Conservation (phyloP, 2,797 vertebrate species). For the Poliocrania exsul region DNA sequence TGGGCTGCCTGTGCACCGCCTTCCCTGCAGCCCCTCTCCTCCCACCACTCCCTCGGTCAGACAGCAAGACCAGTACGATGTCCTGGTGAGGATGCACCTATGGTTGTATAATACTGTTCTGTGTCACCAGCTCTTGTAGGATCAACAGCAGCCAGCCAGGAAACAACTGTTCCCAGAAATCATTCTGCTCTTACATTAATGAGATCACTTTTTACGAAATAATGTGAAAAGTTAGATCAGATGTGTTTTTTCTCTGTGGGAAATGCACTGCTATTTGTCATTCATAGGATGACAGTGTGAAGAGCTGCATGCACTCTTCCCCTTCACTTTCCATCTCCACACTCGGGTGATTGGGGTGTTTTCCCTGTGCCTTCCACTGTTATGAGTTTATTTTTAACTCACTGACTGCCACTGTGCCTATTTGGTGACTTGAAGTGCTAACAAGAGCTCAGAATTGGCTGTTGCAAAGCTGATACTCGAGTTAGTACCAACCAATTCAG, state of each 20-base stretch:
- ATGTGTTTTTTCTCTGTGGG: background rate
- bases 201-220: conserved; percentile 5
- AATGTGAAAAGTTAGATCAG: conserved; percentile 22
- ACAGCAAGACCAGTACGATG: fast-evolving
- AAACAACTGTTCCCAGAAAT: background rate
- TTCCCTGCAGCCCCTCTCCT: background rate
- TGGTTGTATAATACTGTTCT: background rate
- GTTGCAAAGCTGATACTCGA: background rate
- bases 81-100: fast-evolving
- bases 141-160: background rate
- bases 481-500: background rate
- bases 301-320: background rate
- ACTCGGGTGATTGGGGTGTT: background rate
- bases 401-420: background rate
- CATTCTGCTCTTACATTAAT: background rate
- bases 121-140: background rate
- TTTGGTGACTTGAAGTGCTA: background rate
- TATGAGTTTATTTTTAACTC: conserved; percentile 11
- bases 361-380: background rate
- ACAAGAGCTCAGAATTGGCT: background rate
- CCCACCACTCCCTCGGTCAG: background rate
- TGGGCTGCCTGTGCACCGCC: background rate
- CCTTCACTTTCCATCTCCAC: background rate
- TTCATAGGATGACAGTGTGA: background rate
- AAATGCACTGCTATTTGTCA: background rate